Evolutionary conservation across 2,888 invertebrate genomes (phyloP).

Genomic region (Cheilosia soror): DNA sequence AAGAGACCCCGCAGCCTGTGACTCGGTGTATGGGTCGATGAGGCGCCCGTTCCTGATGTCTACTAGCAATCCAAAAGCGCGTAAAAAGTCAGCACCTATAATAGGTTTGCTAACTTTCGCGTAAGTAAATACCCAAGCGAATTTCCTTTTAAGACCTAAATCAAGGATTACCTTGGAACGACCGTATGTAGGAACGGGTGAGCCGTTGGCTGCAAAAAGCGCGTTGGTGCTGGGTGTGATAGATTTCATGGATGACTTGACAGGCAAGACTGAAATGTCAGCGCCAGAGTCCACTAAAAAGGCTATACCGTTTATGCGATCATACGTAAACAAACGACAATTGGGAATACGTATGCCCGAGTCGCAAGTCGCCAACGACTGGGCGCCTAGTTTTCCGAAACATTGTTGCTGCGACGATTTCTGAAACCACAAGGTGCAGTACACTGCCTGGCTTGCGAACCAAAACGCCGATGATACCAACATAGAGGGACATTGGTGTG

Average conservation of each 20-base stretch:
- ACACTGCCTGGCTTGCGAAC: not conserved
- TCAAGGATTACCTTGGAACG: not conserved
- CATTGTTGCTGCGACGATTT: not conserved
- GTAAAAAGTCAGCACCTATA: not conserved
- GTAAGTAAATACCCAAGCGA: not conserved
- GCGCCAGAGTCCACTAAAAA: not conserved
- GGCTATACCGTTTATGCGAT: not conserved
- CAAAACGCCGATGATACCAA: not conserved
- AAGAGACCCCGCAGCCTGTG: not conserved
- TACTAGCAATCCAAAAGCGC: not conserved
- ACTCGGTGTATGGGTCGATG: not conserved
- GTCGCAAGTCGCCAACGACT: slow-evolving; percentile 35
- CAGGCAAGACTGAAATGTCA: not conserved
- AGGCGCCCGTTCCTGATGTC: not conserved
- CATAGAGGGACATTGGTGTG: not conserved
- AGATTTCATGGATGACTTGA: not conserved
- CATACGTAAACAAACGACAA: not conserved
- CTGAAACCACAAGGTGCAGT: not conserved
- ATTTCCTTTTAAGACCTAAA: not conserved
- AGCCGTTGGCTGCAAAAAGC: not conserved
- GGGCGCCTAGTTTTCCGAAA: slow-evolving; percentile 24
- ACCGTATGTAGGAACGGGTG: not conserved
- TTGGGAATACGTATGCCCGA: not conserved
- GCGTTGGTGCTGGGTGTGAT: not conserved
- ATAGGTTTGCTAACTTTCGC: not conserved